Evolutionary conservation across 2,888 invertebrate species (phyloP).

Genomic region (Amiota minor): DNA sequence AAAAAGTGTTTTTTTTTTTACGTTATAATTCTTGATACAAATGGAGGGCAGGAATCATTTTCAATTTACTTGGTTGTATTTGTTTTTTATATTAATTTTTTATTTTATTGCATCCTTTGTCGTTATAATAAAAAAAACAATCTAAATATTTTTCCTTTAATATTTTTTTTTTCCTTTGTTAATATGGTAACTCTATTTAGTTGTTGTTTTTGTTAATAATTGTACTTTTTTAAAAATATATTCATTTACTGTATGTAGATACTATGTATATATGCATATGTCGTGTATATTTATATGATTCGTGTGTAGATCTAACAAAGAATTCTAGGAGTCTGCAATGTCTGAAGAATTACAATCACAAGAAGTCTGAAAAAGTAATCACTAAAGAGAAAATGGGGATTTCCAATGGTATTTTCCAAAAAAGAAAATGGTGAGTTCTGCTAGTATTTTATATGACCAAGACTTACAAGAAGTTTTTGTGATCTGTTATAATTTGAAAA

Average conservation of each 20-base stretch:
- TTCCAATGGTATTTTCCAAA: too few species aligned
- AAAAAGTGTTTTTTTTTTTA: conserved; percentile 59
- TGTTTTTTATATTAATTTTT: conserved; percentile 37
- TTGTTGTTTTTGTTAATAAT: conserved; percentile 41
- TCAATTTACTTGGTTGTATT: conserved; percentile 63
- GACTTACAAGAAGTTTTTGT: too few species aligned
- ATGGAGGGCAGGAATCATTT: conserved; percentile 72
- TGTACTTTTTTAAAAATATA: conserved; percentile 23
- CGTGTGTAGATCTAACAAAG: too few species aligned
- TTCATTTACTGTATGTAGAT: not conserved
- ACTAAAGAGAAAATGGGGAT: too few species aligned
- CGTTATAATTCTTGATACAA: conserved; percentile 65
- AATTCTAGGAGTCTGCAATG: too few species aligned
- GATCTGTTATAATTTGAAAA: too few species aligned
- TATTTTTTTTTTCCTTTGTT: conserved; percentile 7
- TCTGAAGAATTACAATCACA: too few species aligned
- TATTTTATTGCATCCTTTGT: conserved; percentile 29
- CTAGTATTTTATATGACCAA: too few species aligned
- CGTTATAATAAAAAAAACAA: conserved; percentile 23
- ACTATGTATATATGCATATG: too few species aligned
- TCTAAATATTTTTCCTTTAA: conserved; percentile 32
- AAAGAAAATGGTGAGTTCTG: too few species aligned
- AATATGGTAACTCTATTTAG: conserved; percentile 30
- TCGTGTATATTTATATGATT: too few species aligned
- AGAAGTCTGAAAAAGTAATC: too few species aligned